Conservation (phyloP, 2,113 vertebrate genomes). For the Crotophaga sulcirostris region DNA sequence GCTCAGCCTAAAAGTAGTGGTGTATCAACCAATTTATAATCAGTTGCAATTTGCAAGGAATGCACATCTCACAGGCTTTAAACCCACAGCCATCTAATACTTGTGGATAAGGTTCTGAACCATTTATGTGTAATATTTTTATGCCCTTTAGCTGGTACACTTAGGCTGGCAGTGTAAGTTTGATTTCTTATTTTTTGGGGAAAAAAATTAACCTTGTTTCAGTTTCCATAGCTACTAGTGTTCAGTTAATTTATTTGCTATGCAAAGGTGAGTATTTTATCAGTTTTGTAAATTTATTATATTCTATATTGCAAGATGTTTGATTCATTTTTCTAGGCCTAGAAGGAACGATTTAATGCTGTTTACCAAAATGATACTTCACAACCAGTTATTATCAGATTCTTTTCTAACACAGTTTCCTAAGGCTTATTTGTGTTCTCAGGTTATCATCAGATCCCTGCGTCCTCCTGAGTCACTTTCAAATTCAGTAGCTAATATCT, state of each 20-base stretch:
- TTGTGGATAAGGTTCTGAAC: not conserved
- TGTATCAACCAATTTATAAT: conserved; percentile 42
- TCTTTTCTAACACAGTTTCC: not conserved
- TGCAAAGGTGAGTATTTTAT: not conserved
- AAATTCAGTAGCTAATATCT: not conserved
- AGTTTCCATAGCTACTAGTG: conserved; percentile 8
- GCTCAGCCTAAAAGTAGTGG: not conserved
- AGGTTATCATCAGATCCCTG: not conserved
- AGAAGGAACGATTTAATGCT: not conserved
- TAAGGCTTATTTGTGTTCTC: not conserved
- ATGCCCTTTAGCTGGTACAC: not conserved
- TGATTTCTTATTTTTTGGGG: not conserved
- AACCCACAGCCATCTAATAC: not conserved
- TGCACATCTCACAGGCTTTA: not conserved
- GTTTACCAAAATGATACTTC: not conserved
- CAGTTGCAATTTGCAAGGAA: not conserved
- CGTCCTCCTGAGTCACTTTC: not conserved
- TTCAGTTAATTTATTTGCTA: not conserved
- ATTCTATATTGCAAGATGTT: not conserved
- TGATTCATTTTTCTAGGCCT: not conserved
- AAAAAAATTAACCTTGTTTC: not conserved
- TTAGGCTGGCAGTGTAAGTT: not conserved
- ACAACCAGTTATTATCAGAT: not conserved
- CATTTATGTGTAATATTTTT: not conserved
- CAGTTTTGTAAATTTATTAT: not conserved